Evolutionary conservation across 92 coral and sea anemone genomes (phyloP).

Genomic region (Epizoanthus ramosus): DNA sequence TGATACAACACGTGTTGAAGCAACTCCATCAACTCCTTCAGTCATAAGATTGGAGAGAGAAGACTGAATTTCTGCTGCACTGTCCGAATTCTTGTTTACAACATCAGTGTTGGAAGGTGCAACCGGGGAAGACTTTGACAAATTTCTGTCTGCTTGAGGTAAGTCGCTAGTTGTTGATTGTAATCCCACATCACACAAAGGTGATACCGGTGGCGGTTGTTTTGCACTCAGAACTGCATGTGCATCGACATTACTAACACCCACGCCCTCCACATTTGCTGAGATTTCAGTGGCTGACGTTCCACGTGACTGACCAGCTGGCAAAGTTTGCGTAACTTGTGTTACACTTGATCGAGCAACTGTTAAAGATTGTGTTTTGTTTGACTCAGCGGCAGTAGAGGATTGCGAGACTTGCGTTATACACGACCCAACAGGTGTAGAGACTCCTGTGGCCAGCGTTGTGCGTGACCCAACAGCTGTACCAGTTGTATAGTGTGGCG

Average conservation of each 20-base stretch:
- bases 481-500: conserved; percentile 23
- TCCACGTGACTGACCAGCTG: neutral
- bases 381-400: neutral
- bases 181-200: neutral
- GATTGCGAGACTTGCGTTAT: neutral
- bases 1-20: neutral
- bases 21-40: neutral
- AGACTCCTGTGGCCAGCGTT: neutral
- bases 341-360: neutral
- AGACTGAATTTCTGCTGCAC: neutral
- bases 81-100: too few relatives aligned
- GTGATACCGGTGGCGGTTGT: too few relatives aligned
- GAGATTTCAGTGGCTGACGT: neutral
- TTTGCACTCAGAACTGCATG: too few relatives aligned
- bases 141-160: neutral
- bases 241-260: neutral
- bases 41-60: neutral
- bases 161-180: neutral
- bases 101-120: too few relatives aligned
- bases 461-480: neutral
- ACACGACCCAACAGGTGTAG: neutral
- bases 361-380: neutral
- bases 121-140: neutral
- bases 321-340: neutral
- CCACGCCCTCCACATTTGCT: neutral